Evolutionary conservation across 2,888 invertebrate species (phyloP).

Genomic region (Alviniconcha strummeri): DNA sequence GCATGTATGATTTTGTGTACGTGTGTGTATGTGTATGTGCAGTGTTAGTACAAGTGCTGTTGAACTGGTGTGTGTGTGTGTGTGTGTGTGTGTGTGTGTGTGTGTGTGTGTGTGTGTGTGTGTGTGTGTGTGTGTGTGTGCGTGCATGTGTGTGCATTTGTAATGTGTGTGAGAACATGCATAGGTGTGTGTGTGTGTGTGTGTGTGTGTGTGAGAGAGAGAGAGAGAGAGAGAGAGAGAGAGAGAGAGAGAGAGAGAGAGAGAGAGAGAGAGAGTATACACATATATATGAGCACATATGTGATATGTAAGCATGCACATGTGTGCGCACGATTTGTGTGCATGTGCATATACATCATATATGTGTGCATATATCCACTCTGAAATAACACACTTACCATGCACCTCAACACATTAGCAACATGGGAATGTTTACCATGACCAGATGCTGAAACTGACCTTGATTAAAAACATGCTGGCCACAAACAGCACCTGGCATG

Average conservation of each 20-base stretch:
- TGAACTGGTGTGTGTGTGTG: not conserved
- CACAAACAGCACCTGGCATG: no score
- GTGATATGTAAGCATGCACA: not conserved
- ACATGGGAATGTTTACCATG: not conserved
- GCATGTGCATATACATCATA: no score
- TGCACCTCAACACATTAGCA: not conserved
- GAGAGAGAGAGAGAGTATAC: not conserved
- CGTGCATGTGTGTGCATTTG: not conserved
- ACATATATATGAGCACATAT: not conserved
- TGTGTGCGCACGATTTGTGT: no score
- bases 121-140: constrained; percentile 13
- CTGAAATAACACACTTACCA: not conserved
- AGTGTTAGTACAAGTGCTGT: not conserved
- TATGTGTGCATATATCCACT: not conserved
- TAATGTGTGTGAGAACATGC: not conserved
- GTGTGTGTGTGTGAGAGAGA: not conserved
- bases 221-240: not conserved
- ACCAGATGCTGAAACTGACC: no score
- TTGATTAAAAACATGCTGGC: no score
- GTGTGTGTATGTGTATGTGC: not conserved
- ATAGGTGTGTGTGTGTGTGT: not conserved
- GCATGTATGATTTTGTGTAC: not conserved
- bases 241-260: not conserved
- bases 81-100: constrained; percentile 10
- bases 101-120: constrained; percentile 21